Conservation (phyloP, 2,113 vertebrate genomes). For the Bambusicola thoracicus region DNA sequence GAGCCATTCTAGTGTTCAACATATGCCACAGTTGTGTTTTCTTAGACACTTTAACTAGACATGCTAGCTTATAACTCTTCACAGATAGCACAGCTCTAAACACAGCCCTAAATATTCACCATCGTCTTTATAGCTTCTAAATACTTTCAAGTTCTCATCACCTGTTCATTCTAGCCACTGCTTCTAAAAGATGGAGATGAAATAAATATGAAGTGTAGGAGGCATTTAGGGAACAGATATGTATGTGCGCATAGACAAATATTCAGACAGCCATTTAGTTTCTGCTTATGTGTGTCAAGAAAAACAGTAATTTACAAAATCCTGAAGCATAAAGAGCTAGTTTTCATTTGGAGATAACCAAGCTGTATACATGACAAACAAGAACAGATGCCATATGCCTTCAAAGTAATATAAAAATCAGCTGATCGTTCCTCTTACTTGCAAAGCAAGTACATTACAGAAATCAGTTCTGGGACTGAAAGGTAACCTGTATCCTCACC, state of each 20-base stretch:
- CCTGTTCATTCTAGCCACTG: not conserved
- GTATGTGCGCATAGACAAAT: not conserved
- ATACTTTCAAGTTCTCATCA: not conserved
- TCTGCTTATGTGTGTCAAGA: not conserved
- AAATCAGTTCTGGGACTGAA: not conserved
- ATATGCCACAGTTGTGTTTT: not conserved
- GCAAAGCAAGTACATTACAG: not conserved
- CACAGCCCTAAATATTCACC: not conserved
- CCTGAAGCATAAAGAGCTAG: not conserved
- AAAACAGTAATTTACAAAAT: not conserved
- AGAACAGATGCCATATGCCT: not conserved
- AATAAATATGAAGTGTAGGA: not conserved
- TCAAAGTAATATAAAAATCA: not conserved
- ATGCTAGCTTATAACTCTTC: not conserved
- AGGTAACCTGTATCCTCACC: not conserved
- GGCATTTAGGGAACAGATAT: not conserved
- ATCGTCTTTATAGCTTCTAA: not conserved
- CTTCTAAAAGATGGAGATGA: not conserved
- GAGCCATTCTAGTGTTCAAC: not conserved
- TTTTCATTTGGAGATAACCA: not conserved
- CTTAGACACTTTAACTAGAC: not conserved
- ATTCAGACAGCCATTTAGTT: not conserved
- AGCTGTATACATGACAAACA: not conserved
- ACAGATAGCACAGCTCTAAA: not conserved
- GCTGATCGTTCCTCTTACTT: not conserved